phyloP scores from a whole-genome alignment of 2,797 vertebrate species.

The Enteromius treurensis region DNA sequence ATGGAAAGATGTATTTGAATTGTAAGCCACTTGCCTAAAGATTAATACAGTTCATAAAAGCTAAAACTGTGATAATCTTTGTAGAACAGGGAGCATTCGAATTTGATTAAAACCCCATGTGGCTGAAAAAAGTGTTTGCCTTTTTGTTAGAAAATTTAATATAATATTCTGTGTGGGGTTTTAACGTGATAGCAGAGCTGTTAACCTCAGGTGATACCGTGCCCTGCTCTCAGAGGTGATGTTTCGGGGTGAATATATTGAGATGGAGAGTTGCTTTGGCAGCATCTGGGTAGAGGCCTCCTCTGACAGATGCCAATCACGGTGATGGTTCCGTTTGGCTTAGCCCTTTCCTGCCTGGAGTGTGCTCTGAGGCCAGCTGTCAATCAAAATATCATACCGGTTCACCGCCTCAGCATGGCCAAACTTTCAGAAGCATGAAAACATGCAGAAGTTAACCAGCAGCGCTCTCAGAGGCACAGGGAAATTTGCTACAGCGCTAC shows the following conservation, averaged over 20 bases:
- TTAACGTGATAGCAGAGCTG: conserved; percentile 1
- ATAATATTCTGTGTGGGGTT: neutral
- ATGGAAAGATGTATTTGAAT: neutral
- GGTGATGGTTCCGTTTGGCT: conserved; percentile 61
- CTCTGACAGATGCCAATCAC: conserved; percentile 67
- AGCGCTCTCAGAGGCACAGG: conserved; percentile 6
- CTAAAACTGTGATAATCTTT: conserved; percentile 17
- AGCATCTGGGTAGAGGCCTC: conserved; percentile 46
- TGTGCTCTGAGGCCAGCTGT: conserved; percentile 65
- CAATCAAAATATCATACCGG: conserved; percentile 54
- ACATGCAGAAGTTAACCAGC: conserved; percentile 44
- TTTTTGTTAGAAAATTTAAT: conserved; percentile 20
- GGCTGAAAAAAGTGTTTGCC: conserved; percentile 7
- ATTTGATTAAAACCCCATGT: conserved; percentile 3
- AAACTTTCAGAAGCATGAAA: conserved; percentile 51
- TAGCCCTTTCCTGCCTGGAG: conserved; percentile 62
- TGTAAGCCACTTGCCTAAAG: conserved; percentile 8
- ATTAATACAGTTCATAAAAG: conserved; percentile 14
- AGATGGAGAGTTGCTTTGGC: conserved; percentile 34
- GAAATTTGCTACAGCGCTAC: neutral
- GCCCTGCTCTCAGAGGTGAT: conserved; percentile 49
- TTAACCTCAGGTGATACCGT: conserved; percentile 31
- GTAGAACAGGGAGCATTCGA: neutral
- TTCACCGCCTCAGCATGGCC: conserved; percentile 41
- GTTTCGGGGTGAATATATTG: conserved; percentile 47